These are phyloP conservation scores for Percopsis omiscomaycus DNA, from an alignment of 2,797 vertebrate species.

Conservation along the genomic window DNA sequence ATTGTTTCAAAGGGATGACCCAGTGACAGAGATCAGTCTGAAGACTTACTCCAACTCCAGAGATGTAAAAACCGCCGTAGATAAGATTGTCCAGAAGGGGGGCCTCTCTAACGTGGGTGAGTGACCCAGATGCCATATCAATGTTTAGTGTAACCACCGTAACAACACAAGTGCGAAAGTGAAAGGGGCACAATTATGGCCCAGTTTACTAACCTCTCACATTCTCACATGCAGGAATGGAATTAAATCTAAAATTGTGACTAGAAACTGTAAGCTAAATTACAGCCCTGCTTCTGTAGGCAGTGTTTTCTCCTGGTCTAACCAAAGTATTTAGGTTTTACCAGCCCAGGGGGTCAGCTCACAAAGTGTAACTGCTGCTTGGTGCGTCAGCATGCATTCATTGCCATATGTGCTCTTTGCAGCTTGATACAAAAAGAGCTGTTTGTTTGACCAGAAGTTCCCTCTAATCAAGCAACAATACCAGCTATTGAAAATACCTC, in stretches of 20 bases:
- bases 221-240: constrained; percentile 67
- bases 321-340: constrained; percentile 55
- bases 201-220: constrained; percentile 55
- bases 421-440: constrained; percentile 49
- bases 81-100: constrained; percentile 91
- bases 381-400: constrained; percentile 44
- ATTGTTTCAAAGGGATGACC: constrained; percentile 80
- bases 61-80: constrained; percentile 86
- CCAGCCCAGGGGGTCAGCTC: constrained; percentile 52
- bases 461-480: constrained; percentile 49
- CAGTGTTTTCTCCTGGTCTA: constrained; percentile 49
- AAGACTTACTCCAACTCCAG: constrained; percentile 82
- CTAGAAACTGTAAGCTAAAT: constrained; percentile 70
- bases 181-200: constrained; percentile 62
- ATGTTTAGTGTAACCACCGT: constrained; percentile 4
- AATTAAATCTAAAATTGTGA: constrained; percentile 78
- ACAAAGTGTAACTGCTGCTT: constrained; percentile 26
- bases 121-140: constrained; percentile 60
- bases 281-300: constrained; percentile 66
- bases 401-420: constrained; percentile 54
- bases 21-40: constrained; percentile 90
- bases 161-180: constrained; percentile 61
- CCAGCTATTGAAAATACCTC: constrained; percentile 25
- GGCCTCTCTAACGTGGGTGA: constrained; percentile 94
- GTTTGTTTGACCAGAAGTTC: constrained; percentile 40